phyloP scores from a whole-genome alignment of 1,140 invertebrate genomes.

The Papilio machaon region DNA sequence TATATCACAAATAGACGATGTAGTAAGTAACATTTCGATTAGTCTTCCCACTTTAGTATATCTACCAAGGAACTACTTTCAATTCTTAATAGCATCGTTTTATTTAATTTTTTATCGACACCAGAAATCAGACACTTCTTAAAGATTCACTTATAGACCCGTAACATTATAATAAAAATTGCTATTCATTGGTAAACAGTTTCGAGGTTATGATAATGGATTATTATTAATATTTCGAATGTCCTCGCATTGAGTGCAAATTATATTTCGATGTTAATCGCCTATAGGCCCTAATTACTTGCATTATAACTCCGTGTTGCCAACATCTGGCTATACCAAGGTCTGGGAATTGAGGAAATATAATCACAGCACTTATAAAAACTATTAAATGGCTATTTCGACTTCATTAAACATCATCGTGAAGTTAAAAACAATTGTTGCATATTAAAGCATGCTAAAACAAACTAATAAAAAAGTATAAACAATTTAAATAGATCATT shows the following conservation, averaged over 20 bases:
- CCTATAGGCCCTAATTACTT: constrained; percentile 27
- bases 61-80: not conserved
- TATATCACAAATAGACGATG: too few species aligned
- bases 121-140: not conserved
- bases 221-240: not conserved
- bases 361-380: constrained; percentile 57
- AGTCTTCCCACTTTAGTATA: not conserved
- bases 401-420: constrained; percentile 68
- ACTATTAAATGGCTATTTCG: constrained; percentile 63
- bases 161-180: not conserved
- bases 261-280: constrained; percentile 36
- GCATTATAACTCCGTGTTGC: constrained; percentile 43
- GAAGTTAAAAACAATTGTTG: constrained; percentile 57
- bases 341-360: constrained; percentile 71
- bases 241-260: constrained; percentile 41
- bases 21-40: not conserved
- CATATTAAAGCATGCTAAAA: constrained; percentile 58
- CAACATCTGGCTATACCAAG: constrained; percentile 70
- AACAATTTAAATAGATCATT: constrained; percentile 57
- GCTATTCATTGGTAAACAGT: constrained; percentile 16
- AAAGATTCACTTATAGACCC: not conserved
- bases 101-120: not conserved
- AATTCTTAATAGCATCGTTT: not conserved
- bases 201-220: not conserved
- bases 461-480: constrained; percentile 14